Evolutionary conservation across 2,797 vertebrate genomes (phyloP).

Genomic region (Hypotaenidia okinawae): DNA sequence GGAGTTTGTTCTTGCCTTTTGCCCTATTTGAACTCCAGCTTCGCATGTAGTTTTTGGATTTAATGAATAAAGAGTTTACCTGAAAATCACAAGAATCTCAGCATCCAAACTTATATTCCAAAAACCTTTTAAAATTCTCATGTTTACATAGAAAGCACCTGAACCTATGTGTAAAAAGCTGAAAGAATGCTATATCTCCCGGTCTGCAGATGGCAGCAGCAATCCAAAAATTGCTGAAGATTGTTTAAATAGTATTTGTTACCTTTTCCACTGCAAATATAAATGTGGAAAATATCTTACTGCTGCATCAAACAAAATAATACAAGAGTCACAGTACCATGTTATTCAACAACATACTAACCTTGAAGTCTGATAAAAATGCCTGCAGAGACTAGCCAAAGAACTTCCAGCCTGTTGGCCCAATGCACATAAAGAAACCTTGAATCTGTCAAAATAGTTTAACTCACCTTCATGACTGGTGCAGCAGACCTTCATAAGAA

Average conservation of each 20-base stretch:
- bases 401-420: background rate
- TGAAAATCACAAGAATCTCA: background rate
- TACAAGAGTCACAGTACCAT: background rate
- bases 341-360: background rate
- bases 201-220: background rate
- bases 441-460: background rate
- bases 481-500: background rate
- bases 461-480: background rate
- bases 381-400: background rate
- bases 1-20: background rate
- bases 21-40: background rate
- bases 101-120: background rate
- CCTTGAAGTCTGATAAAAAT: background rate
- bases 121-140: background rate
- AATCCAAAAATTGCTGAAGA: background rate
- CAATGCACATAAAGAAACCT: background rate
- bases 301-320: background rate
- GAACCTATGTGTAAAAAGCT: background rate
- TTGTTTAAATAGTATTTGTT: background rate
- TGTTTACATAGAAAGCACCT: background rate
- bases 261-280: background rate
- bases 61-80: background rate
- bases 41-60: background rate
- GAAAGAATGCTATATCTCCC: background rate
- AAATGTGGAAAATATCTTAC: background rate